Evolutionary conservation across 2,888 invertebrate genomes (phyloP), one percentile per base, ranked within the genome.

Genomic region (Venusia cambrica): DNA sequence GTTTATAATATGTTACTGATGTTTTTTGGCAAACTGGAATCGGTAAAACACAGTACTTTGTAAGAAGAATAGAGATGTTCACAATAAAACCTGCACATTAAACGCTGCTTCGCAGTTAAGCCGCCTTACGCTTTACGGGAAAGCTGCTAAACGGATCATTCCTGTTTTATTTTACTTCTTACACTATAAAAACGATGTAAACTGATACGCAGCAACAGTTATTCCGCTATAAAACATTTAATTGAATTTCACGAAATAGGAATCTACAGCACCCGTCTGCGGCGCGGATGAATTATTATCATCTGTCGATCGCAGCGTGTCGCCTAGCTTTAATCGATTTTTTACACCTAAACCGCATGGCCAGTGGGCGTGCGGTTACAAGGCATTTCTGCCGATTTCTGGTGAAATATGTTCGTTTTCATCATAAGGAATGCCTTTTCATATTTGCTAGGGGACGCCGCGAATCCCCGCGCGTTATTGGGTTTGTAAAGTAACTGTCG

Each of bases 291-390:
- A 87, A 81, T 79, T 87, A 87, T 84, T 75, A 77, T 79, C 78
- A 74, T 76, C 70, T 79, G 75, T 79, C 75, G 80, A 81, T 83
- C 87, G 55, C 87, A 85, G 87, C 85, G 72, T 87, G 87, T 84
- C 80, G 87, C 74, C 87, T 65, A 73, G 64, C 68, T 74, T 73
- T 81, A 85, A 87, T 85, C 81, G 84, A 84, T 79, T 87, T 87
- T 87, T 87, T 87, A 87, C 87, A 87, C 87, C 81, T 84, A 74
- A 84, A 83, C 81, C 78, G 75, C 84, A 76, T 65, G 73, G 71
- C 61, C 72, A 55, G 81, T 79, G 77, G 84, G 83, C 80, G 85
- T 79, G 58, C 59, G 63, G 75, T 83, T 78, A 84, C 79, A 72
- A 83, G 80, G 76, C 79, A 62, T 71, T 79, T 84, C 74, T 83